A percentile compares a stretch with the other conserved stretches of the same genome.
Conservation (phyloP, 2,797 vertebrate genomes). For the Pipistrellus pygmaeus region DNA sequence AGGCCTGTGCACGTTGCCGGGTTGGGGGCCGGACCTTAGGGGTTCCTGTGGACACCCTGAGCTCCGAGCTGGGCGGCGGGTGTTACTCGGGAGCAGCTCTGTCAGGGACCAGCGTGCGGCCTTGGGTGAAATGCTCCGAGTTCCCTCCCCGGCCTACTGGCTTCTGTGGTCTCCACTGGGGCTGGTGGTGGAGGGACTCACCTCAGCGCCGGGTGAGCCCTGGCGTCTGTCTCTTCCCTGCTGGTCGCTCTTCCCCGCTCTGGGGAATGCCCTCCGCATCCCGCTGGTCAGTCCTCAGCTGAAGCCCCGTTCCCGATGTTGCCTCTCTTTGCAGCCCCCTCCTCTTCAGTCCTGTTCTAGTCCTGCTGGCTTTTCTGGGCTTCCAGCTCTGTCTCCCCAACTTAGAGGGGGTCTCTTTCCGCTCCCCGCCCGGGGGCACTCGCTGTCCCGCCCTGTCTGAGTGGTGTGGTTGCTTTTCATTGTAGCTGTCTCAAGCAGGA, state of each 20-base stretch:
- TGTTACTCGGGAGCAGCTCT: not conserved
- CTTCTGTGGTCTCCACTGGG: not conserved
- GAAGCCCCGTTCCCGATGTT: not conserved
- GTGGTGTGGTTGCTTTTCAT: not conserved
- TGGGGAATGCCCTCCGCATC: rapidly evolving
- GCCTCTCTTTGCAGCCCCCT: not conserved
- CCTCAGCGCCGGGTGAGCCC: not conserved
- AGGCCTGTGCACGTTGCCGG: not conserved
- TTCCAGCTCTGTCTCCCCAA: not conserved
- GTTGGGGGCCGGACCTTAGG: not conserved
- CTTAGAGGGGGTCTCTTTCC: not conserved
- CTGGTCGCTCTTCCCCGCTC: not conserved
- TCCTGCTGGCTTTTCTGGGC: not conserved
- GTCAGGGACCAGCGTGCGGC: not conserved
- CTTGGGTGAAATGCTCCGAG: no score
- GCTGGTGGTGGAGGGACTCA: not conserved
- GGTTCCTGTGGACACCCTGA: not conserved
- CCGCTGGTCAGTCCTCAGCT: not conserved
- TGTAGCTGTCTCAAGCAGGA: not conserved
- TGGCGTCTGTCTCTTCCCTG: not conserved
- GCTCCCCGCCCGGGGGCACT: not conserved
- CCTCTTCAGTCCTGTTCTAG: not conserved
- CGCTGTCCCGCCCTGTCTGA: not conserved
- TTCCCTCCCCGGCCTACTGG: not conserved
- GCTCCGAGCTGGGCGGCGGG: not conserved